These are phyloP conservation scores for Gopherus flavomarginatus DNA, from an alignment of 2,113 vertebrate species.

Conservation along the genomic window DNA sequence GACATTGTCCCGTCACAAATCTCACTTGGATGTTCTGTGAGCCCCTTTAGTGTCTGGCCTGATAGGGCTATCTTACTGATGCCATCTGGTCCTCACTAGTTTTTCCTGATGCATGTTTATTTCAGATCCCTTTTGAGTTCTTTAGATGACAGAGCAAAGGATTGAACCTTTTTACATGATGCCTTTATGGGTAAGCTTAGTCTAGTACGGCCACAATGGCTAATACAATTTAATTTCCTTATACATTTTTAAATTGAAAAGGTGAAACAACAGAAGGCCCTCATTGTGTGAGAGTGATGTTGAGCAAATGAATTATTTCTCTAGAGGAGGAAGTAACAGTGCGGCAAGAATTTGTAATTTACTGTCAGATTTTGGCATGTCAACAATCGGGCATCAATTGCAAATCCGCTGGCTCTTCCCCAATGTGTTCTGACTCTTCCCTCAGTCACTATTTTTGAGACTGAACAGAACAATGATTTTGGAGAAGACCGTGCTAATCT, in stretches of 20 bases:
- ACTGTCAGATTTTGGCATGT: neutral
- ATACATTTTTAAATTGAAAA: constrained; percentile 53
- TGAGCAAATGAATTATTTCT: constrained; percentile 56
- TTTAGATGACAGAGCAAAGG: neutral
- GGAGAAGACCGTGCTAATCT: neutral
- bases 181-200: constrained; percentile 49
- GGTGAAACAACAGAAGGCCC: constrained; percentile 35
- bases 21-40: neutral
- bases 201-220: constrained; percentile 18
- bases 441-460: neutral
- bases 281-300: constrained; percentile 36
- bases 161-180: constrained; percentile 18
- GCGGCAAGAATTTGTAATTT: constrained; percentile 42
- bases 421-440: neutral
- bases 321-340: constrained; percentile 44
- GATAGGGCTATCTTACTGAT: neutral
- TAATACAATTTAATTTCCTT: constrained; percentile 57
- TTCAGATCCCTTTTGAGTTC: neutral
- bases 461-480: constrained; percentile 20
- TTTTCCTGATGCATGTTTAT: neutral
- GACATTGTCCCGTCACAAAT: neutral
- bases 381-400: constrained; percentile 39
- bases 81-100: neutral
- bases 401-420: neutral
- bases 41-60: neutral